phyloP scores from a whole-genome alignment of 2,888 invertebrate genomes.

The Yponomeuta sedellus region DNA sequence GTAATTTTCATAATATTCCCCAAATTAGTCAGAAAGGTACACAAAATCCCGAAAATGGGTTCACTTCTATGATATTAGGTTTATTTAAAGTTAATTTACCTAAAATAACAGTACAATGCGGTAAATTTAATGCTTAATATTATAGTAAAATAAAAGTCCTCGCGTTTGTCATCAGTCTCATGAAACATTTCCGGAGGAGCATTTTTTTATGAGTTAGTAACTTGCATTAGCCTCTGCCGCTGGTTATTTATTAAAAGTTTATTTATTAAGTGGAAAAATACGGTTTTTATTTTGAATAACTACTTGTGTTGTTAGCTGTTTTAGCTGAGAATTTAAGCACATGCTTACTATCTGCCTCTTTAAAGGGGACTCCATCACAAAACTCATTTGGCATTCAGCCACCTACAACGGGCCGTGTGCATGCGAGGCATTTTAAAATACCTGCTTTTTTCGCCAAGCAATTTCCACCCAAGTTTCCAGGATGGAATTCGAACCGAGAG shows the following conservation, averaged over 20 bases:
- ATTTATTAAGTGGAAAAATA: not conserved
- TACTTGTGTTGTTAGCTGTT: slow-evolving; percentile 28
- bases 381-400: slow-evolving; percentile 75
- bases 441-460: slow-evolving; percentile 48
- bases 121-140: too few species aligned
- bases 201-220: too few species aligned
- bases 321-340: slow-evolving; percentile 36
- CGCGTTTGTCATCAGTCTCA: too few species aligned
- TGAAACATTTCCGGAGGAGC: too few species aligned
- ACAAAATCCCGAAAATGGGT: too few species aligned
- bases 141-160: too few species aligned
- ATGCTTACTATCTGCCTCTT: slow-evolving; percentile 55
- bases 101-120: too few species aligned
- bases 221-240: not conserved
- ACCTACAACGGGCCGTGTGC: slow-evolving; percentile 62
- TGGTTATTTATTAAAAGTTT: not conserved
- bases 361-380: slow-evolving; percentile 63
- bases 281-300: not conserved
- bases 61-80: too few species aligned
- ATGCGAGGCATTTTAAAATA: slow-evolving; percentile 65
- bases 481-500: slow-evolving; percentile 29
- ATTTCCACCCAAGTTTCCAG: slow-evolving; percentile 45
- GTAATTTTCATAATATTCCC: too few species aligned
- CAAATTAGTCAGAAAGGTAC: too few species aligned
- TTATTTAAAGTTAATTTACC: too few species aligned